Conservation (phyloP, 2,888 invertebrate species). For the Griposia aprilina region DNA sequence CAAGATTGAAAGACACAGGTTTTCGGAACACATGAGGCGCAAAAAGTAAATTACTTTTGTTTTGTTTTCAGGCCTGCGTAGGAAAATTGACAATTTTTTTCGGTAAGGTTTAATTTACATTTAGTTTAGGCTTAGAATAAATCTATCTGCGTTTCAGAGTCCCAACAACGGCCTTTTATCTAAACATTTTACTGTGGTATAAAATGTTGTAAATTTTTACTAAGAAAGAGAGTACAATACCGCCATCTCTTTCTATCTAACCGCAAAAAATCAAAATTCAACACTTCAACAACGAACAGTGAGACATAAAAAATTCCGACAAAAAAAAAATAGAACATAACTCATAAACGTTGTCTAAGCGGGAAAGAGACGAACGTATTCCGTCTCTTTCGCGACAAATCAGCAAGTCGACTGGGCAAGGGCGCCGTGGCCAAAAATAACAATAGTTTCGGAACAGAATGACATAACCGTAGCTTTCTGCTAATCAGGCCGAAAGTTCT, state of each 20-base stretch:
- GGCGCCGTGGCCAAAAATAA: constrained; percentile 70
- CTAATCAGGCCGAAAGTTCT: constrained; percentile 58
- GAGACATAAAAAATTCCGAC: constrained; percentile 3
- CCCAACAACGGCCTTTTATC: background rate
- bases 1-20: constrained; percentile 49
- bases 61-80: constrained; percentile 13
- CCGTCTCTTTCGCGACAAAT: constrained; percentile 26
- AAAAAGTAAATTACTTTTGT: constrained; percentile 58
- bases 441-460: constrained; percentile 67
- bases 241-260: background rate
- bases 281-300: background rate
- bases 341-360: constrained; percentile 11
- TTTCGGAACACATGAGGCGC: constrained; percentile 36
- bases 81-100: background rate
- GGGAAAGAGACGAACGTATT: constrained; percentile 55
- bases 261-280: background rate
- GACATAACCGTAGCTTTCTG: constrained; percentile 52
- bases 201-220: too few species aligned
- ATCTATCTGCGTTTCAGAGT: background rate
- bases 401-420: constrained; percentile 61
- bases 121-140: background rate
- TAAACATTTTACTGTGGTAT: background rate
- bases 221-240: background rate
- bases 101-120: background rate
- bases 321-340: background rate